Conservation (phyloP, 2,797 vertebrate genomes). For the Potorous gilbertii region DNA sequence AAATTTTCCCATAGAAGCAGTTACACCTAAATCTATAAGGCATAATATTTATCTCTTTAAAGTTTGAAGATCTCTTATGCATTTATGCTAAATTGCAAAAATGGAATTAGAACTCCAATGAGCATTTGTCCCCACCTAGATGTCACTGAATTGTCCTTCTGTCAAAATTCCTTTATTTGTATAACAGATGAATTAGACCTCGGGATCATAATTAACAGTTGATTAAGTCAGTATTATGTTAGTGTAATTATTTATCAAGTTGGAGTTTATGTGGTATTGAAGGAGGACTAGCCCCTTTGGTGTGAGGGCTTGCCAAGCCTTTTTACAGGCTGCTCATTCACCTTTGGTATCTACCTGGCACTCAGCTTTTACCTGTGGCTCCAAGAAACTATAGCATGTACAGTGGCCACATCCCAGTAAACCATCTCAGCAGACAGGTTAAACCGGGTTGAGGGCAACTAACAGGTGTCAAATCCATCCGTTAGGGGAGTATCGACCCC, state of each 20-base stretch:
- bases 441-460: not conserved
- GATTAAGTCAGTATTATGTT: not conserved
- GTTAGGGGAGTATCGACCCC: not conserved
- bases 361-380: not conserved
- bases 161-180: not conserved
- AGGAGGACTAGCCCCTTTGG: not conserved
- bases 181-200: not conserved
- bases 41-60: not conserved
- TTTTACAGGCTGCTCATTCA: not conserved
- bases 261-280: not conserved
- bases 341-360: not conserved
- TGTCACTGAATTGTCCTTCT: not conserved
- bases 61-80: not conserved
- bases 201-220: not conserved
- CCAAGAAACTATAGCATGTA: not conserved
- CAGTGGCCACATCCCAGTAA: not conserved
- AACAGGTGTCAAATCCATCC: not conserved
- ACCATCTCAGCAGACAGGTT: fast-evolving
- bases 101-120: not conserved
- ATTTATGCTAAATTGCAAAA: not conserved
- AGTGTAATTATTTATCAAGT: not conserved
- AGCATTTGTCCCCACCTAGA: not conserved
- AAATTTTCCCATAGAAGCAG: not conserved
- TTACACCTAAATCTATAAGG: not conserved
- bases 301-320: not conserved